Base-by-base conservation (phyloP, 2,888 invertebrate species). In the Nephrotoma flavescens region DNA sequence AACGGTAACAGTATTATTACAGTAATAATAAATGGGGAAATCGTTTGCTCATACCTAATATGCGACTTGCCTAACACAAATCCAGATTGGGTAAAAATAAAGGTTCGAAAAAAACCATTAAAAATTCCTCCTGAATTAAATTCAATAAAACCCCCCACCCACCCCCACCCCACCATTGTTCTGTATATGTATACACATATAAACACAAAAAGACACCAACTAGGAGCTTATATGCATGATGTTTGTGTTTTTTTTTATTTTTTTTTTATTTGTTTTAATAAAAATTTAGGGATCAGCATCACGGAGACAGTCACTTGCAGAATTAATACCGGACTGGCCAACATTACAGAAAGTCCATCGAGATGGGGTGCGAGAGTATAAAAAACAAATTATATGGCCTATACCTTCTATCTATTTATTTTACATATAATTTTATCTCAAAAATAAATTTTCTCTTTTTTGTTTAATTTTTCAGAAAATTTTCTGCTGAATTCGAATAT, bases 251-350 rank as follows among this genome's bases (percentile, higher is more conserved):
- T 31, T 71, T 9, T 71, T 71, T 31, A 57, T 31, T 57, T 6
- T 57, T 19, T 15, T 57, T 15, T 57, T 57, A 31, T 31, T 71
- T 19, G 19, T 71, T 71, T 71, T 71, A 71, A 71, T 71, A 9
- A 71, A 31, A 31, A 71, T 71, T 71, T 90, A 92, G 92, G 89
- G 90, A 87, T 90, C 91, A 91, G 91, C 93, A 92, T 93, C 93
- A 90, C 95, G 97, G 94, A 95, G 97, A 94, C 96, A 95, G 91
- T 97, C 97, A 91, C 94, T 97, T 93, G 97, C 97, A 91, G 98
- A 98, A 93, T 94, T 97, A 94, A 98, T 98, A 92, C 98, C 97
- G 91, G 98, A 98, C 94, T 98, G 98, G 97, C 98, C 98, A 91
- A 95, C 95, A 92, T 89, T 92, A 87, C 91, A 91, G 89, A 91